A percentile compares a stretch with the other conserved stretches of the same genome.
Evolutionary conservation across 2,113 vertebrate genomes (phyloP).

Genomic region (Pterocles gutturalis): DNA sequence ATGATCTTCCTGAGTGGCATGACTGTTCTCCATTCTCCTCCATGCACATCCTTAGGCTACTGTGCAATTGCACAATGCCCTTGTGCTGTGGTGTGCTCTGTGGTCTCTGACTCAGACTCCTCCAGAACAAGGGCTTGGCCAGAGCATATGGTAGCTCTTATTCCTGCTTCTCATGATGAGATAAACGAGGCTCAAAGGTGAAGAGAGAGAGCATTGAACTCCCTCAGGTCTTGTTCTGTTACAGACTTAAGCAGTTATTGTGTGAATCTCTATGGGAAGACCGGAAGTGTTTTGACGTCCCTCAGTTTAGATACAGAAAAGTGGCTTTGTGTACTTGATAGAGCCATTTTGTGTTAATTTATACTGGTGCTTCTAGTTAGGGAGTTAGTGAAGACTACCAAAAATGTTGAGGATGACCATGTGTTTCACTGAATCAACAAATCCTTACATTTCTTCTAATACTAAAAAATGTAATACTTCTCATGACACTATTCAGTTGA

Average conservation of each 20-base stretch:
- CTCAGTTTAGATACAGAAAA: background rate
- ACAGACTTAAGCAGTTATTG: accelerated
- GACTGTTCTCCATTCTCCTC: background rate
- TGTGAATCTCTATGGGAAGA: background rate
- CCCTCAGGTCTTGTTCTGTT: background rate
- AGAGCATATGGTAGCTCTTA: background rate
- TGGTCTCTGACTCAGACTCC: background rate
- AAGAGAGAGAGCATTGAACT: background rate
- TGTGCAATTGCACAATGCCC: accelerated
- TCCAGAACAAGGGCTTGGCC: background rate
- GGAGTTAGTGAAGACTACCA: background rate
- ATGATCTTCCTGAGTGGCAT: background rate
- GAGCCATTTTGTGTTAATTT: background rate
- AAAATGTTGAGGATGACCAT: background rate
- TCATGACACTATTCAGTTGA: background rate
- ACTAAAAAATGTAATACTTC: background rate
- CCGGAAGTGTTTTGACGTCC: background rate
- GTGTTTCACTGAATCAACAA: background rate
- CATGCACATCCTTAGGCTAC: no score
- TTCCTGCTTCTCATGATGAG: background rate
- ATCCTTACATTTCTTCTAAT: background rate
- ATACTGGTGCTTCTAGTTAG: background rate
- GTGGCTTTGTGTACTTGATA: background rate
- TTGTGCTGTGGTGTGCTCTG: background rate
- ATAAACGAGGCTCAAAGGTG: background rate